These are phyloP conservation scores for Meganola albula DNA, from an alignment of 2,888 invertebrate genomes.

Conservation along the genomic window DNA sequence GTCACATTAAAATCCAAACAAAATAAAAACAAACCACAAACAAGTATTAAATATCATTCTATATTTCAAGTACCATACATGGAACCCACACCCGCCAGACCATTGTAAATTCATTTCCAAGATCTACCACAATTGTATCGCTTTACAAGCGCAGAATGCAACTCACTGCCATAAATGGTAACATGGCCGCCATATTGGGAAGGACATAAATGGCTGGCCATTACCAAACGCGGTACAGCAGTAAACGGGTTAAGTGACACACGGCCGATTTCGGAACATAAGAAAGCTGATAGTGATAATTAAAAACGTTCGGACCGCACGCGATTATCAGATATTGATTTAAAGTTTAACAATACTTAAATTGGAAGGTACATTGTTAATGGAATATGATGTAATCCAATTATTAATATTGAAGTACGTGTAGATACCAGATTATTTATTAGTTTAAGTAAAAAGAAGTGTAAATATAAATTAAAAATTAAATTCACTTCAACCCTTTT, in stretches of 20 bases:
- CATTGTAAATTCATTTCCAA: constrained; percentile 39
- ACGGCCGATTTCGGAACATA: constrained; percentile 45
- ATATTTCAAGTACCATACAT: constrained; percentile 23
- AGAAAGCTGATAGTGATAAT: constrained; percentile 32
- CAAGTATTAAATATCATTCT: constrained; percentile 13
- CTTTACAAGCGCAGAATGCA: constrained; percentile 40
- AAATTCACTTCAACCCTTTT: too few relatives aligned
- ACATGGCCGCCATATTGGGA: constrained; percentile 42
- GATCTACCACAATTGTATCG: constrained; percentile 50
- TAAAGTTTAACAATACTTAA: too few relatives aligned
- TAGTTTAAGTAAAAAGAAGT: too few relatives aligned
- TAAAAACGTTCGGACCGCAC: constrained; percentile 19
- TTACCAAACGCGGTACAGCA: constrained; percentile 53
- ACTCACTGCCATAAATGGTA: constrained; percentile 41
- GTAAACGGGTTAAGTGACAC: constrained; percentile 46
- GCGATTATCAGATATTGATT: too few relatives aligned
- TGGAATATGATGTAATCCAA: too few relatives aligned
- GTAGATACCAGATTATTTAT: too few relatives aligned
- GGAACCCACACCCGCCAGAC: constrained; percentile 22
- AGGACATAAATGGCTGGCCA: constrained; percentile 38
- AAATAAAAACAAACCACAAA: constrained; percentile 5
- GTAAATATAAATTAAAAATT: too few relatives aligned
- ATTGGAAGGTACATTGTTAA: too few relatives aligned
- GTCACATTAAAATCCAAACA: too few relatives aligned
- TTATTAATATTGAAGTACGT: too few relatives aligned